Conservation (phyloP, 1,140 invertebrate genomes). For the Heterodera carotae region DNA sequence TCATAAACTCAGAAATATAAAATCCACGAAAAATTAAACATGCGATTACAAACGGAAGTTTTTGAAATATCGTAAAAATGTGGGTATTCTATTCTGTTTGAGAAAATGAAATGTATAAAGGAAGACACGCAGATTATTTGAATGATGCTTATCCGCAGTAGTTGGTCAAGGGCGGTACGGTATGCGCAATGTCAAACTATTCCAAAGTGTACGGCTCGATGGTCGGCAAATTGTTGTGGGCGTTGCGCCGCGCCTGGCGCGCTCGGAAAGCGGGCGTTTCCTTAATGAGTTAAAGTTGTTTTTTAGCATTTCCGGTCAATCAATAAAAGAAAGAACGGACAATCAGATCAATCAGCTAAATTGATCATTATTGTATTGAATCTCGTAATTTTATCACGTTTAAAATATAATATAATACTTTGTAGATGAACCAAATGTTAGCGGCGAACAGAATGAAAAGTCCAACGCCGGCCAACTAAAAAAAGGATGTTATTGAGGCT, state of each 20-base stretch:
- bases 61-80: no score
- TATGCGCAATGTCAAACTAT: neutral
- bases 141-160: slow-evolving; percentile 14
- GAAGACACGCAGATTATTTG: no score
- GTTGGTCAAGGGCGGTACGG: neutral
- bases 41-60: no score
- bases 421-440: slow-evolving; percentile 58
- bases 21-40: no score
- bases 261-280: slow-evolving; percentile 52
- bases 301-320: no score
- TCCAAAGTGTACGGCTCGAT: slow-evolving; percentile 40
- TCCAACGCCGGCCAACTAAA: slow-evolving; percentile 52
- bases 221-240: slow-evolving; percentile 33
- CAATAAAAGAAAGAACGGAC: no score
- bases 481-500: neutral
- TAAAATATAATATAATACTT: slow-evolving; percentile 3
- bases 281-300: neutral
- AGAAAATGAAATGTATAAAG: no score
- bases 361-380: no score
- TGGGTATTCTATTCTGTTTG: no score
- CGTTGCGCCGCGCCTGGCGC: slow-evolving; percentile 27
- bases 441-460: slow-evolving; percentile 46
- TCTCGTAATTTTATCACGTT: no score
- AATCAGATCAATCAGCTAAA: no score
- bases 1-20: no score